Percentiles rank a stretch among this genome's conserved stretches.
phyloP scores from a whole-genome alignment of 2,888 invertebrate species.

The Luperina testacea region DNA sequence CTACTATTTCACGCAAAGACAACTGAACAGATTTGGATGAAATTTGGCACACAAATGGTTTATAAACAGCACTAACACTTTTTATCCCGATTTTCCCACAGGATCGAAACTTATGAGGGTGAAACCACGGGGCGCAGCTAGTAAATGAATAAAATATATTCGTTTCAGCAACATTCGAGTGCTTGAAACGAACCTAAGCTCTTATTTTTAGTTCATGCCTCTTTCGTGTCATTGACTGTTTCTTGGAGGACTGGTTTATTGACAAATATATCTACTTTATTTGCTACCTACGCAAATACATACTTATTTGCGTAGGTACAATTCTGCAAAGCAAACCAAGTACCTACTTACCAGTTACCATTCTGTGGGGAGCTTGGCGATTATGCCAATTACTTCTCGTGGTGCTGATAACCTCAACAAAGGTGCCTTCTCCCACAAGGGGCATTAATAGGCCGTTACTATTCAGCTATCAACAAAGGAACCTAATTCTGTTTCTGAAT shows the following conservation, averaged over 20 bases:
- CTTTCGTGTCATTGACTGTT: not conserved
- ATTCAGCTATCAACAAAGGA: conserved; percentile 63
- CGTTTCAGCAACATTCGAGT: not conserved
- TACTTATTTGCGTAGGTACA: not conserved
- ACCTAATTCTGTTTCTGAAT: conserved; percentile 57
- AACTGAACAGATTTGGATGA: too few relatives aligned
- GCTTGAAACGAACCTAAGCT: not conserved
- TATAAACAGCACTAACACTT: too few relatives aligned
- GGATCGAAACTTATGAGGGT: too few relatives aligned
- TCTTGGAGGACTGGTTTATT: too few relatives aligned
- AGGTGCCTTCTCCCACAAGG: conserved; percentile 47
- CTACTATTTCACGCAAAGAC: too few relatives aligned
- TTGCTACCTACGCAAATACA: too few relatives aligned
- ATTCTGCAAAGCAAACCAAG: conserved; percentile 25
- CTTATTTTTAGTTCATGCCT: not conserved
- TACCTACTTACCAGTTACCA: conserved; percentile 1
- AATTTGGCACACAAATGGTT: too few relatives aligned
- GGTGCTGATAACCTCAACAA: conserved; percentile 63
- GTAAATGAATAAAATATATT: not conserved
- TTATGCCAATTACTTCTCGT: conserved; percentile 58
- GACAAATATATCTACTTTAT: too few relatives aligned
- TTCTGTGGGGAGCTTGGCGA: conserved; percentile 47
- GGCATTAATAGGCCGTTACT: conserved; percentile 58
- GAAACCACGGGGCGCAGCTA: too few relatives aligned
- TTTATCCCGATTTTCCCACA: too few relatives aligned